Base-by-base conservation (phyloP, 2,888 invertebrate species). In the Bombylius major region DNA sequence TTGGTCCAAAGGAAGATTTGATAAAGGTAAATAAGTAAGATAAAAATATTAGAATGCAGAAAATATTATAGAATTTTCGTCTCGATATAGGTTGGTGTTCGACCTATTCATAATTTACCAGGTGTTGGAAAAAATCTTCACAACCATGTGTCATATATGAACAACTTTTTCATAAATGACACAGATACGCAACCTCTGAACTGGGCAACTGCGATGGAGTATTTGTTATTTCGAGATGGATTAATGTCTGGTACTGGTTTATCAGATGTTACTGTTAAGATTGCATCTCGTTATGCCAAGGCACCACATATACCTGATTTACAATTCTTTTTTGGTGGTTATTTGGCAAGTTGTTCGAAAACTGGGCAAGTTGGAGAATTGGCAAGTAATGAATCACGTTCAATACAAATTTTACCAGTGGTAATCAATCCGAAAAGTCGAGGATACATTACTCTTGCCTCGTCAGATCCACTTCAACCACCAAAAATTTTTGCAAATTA, bases 131-230 rank as follows among this genome's bases (percentile, higher is more conserved):
- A 81, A 65, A 93, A 92, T 76, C 80, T 93, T 7, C 90, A 90
- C 66, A 90, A 90, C 71, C 90, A 90, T 69, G 90, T 89, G 3
- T 86, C 90, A 1, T 86, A 81, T 73, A 84, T 87, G 66, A 75
- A 89, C 52, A 85, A 81, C 71, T 93, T 89, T 76, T 79, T 82
- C 59, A 84, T 91, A 54, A 88, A 88, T 61, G 89, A 92, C 67
- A 86, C 89, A 57, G 87, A 91, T 67, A 89, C 89, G 0, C 79
- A 88, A 0, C 85, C 90, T 0, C 78, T 91, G n/a, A 91, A 91
- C 73, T 91, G 90, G 90, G 90, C 90, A 23, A 90, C 90, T 0
- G 90, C 90, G 4, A 91, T 91, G 89, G 92, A 92, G 70, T 92
- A 91, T 65, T 73, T 92, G 36, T 79, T 92, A 12, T 90, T 91